Base-by-base conservation (phyloP, 1,140 invertebrate species). In the Cydia fagiglandana region DNA sequence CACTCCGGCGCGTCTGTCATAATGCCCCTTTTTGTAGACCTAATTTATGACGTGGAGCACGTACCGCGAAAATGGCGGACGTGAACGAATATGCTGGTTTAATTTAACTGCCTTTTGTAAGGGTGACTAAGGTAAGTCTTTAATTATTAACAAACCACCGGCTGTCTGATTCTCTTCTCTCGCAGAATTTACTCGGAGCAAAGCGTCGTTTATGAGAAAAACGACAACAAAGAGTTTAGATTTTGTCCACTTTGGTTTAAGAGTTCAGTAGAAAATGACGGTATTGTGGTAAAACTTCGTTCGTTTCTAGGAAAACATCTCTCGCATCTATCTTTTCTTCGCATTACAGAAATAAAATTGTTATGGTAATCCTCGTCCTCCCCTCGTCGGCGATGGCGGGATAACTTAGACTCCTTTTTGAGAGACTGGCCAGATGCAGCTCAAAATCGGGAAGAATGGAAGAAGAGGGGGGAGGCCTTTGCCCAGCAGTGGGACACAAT, bases 31-130 rank as follows among this genome's bases (percentile, higher is more conserved):
- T 70, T 41, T 70, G 66, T 70, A 17, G 13, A 70, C 66, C 66
- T 70, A 70, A 70, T 70, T 70, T 70, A 70, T 70, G 66, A 70
- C 66, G 66, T 41, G 30, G 66, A 70, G 66, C 66, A 41, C 66
- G 34, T 41, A 70, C 2, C 34, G 66, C 66, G 66, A 41, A 70
- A 70, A 70, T 70, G 66, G 66, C 15, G n/a, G 30, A 70, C 66
- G 66, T 41, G 34, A 38, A 17, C 66, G 66, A 70, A 70, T 70
- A 70, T 70, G 66, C 66, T 45, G 66, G 30, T 70, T 70, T 70
- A 70, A 70, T 41, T 70, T 70, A 70, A 70, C 38, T 38, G n/a
- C 66, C 66, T 70, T 70, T 70, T 70, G 64, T 34, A 68, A 17
- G 66, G 66, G 30, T 64, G 20, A 70, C 38, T 41, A 45, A 70